These are phyloP conservation scores for Psammodynastes pulverulentus DNA, from an alignment of 2,113 vertebrate genomes.

Conservation along the genomic window DNA sequence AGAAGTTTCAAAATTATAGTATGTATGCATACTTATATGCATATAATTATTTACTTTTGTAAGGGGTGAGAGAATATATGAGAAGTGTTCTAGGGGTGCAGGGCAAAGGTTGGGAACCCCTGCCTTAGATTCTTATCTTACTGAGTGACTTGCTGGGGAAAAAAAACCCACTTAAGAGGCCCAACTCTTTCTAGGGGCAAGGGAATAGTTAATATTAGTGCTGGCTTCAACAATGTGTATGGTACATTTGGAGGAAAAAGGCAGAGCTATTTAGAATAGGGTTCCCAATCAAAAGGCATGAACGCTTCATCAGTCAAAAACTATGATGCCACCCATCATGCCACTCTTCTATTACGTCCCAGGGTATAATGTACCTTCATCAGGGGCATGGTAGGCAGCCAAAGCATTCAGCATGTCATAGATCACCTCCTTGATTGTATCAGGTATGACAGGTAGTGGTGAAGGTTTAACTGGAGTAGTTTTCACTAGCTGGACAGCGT, in stretches of 20 bases:
- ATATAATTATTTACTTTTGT: too few relatives aligned
- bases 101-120: too few relatives aligned
- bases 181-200: neutral
- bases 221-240: neutral
- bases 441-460: constrained; percentile 83
- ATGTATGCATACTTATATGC: too few relatives aligned
- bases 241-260: neutral
- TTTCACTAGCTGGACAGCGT: constrained; percentile 91
- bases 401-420: constrained; percentile 94
- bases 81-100: too few relatives aligned
- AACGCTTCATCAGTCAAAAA: neutral
- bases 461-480: constrained; percentile 92
- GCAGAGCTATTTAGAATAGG: neutral
- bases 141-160: neutral
- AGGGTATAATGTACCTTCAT: constrained; percentile 76
- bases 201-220: neutral
- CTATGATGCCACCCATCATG: too few relatives aligned
- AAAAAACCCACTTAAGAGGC: neutral
- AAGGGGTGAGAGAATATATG: too few relatives aligned
- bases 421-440: constrained; percentile 90
- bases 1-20: too few relatives aligned
- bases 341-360: neutral
- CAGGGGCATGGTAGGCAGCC: constrained; percentile 91
- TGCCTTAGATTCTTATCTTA: neutral
- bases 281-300: neutral